These are phyloP conservation scores for Harpagifer antarcticus DNA, from an alignment of 2,797 vertebrate genomes.

Conservation along the genomic window DNA sequence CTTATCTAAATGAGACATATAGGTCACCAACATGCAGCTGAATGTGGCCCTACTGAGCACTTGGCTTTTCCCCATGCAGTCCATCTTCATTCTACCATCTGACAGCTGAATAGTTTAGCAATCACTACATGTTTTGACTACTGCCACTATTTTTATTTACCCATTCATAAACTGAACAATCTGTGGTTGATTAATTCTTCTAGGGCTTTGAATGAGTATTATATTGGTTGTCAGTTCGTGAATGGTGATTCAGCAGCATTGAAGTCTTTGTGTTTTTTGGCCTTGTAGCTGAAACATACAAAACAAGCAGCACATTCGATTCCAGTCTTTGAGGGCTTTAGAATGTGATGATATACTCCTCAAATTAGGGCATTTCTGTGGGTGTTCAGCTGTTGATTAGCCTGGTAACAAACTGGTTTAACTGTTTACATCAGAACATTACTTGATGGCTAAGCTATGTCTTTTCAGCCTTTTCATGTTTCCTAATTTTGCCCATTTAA, in stretches of 20 bases:
- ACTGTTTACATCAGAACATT: not conserved
- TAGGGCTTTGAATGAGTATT: not conserved
- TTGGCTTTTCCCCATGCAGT: slow-evolving; percentile 9
- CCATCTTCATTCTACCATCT: slow-evolving; percentile 30
- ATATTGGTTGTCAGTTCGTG: not conserved
- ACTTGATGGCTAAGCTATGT: slow-evolving; percentile 1
- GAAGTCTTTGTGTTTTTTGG: not conserved
- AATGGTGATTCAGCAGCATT: not conserved
- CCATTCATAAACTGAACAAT: slow-evolving; percentile 4
- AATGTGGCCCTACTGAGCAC: slow-evolving; percentile 23
- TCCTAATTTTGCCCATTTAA: not conserved
- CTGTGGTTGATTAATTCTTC: slow-evolving; percentile 15
- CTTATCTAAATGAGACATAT: not conserved
- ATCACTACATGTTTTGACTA: slow-evolving; percentile 24
- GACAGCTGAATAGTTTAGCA: slow-evolving; percentile 42
- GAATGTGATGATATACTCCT: not conserved
- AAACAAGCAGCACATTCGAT: not conserved
- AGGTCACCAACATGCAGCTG: slow-evolving; percentile 25
- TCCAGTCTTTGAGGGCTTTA: not conserved
- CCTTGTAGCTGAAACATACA: not conserved
- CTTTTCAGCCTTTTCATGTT: slow-evolving; percentile 21
- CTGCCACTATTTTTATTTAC: slow-evolving; percentile 24
- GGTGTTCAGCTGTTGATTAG: slow-evolving; percentile 5
- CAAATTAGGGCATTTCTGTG: not conserved
- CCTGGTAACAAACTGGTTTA: not conserved